phyloP scores from a whole-genome alignment of 1,140 invertebrate genomes.

The Helicorthomorpha holstii region DNA sequence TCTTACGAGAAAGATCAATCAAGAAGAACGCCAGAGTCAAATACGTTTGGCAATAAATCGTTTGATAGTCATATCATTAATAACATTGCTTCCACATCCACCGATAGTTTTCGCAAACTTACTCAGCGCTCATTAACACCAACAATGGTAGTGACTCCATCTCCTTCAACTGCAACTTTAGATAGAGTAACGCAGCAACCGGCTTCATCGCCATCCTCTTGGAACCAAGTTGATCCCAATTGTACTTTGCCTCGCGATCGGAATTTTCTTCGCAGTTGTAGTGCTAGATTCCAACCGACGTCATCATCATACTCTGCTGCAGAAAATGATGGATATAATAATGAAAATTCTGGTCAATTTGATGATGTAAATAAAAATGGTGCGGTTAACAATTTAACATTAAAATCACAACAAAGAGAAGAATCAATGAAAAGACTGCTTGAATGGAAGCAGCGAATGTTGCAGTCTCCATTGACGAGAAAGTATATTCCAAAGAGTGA shows the following conservation, averaged over 20 bases:
- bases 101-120: not conserved
- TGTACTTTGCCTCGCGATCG: constrained; percentile 19
- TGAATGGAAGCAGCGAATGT: constrained; percentile 84
- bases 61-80: not conserved
- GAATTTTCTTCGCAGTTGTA: constrained; percentile 53
- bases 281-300: constrained; percentile 44
- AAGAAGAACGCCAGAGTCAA: not conserved
- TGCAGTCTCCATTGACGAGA: constrained; percentile 66
- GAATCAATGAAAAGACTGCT: constrained; percentile 77
- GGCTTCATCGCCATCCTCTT: no score
- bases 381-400: no score
- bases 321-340: not conserved
- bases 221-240: not conserved
- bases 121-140: no score
- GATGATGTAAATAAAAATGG: no score
- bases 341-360: not conserved
- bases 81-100: not conserved
- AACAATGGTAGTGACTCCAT: no score
- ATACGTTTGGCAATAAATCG: not conserved
- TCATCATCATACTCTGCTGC: not conserved
- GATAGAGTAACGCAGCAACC: no score
- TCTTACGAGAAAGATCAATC: no score
- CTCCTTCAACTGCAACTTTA: no score
- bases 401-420: constrained; percentile 40
- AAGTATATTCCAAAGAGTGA: constrained; percentile 29